phyloP scores from a whole-genome alignment of 2,888 invertebrate genomes.

The Orthosia incerta region DNA sequence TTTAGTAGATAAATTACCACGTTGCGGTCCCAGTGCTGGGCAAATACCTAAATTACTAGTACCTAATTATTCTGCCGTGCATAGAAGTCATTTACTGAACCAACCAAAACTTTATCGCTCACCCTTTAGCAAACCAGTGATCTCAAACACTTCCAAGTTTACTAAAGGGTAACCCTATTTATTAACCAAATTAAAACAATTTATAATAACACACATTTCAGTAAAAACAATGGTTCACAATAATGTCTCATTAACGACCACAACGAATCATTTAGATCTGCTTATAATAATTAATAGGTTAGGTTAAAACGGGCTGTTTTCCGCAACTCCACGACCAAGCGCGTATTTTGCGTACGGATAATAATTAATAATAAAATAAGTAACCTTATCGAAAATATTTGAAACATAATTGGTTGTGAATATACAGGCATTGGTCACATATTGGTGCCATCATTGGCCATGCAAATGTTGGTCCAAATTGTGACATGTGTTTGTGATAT shows the following conservation, averaged over 20 bases:
- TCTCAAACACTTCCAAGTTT: constrained; percentile 41
- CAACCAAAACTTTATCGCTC: not conserved
- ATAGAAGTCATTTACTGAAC: not conserved
- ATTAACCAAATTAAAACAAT: constrained; percentile 11
- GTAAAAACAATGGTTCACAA: not conserved
- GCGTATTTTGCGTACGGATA: too few species aligned
- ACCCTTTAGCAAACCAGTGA: constrained; percentile 24
- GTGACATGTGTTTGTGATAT: constrained; percentile 20
- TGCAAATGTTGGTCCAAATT: constrained; percentile 20
- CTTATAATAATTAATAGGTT: not conserved
- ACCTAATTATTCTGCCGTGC: not conserved
- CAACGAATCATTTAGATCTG: not conserved
- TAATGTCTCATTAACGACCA: constrained; percentile 1
- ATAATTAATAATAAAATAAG: not conserved
- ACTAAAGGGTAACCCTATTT: constrained; percentile 7
- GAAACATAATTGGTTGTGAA: constrained; percentile 29
- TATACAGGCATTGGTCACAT: constrained; percentile 18
- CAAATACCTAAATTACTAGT: too few species aligned
- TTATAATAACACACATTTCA: not conserved
- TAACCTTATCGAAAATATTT: constrained; percentile 2
- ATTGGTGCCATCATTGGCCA: not conserved
- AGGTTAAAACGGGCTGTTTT: too few species aligned
- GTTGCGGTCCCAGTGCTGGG: too few species aligned
- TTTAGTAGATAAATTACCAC: not conserved
- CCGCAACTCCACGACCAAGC: too few species aligned